These are phyloP conservation scores for Diabrotica balteata DNA, from an alignment of 2,888 invertebrate genomes.

Conservation along the genomic window DNA sequence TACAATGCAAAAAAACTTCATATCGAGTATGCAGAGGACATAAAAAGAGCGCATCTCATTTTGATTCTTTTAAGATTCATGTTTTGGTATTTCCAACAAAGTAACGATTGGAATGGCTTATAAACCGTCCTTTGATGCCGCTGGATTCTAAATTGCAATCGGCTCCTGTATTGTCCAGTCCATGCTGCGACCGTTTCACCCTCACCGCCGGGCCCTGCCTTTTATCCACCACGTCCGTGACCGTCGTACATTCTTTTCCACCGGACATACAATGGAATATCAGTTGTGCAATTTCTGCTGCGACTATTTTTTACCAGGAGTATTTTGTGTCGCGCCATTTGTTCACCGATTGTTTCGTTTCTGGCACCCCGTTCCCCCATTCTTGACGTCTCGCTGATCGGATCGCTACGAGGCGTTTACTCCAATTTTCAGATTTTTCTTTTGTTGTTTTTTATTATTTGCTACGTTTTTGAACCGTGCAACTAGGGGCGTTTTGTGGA, in stretches of 20 bases:
- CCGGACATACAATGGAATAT: constrained; percentile 2
- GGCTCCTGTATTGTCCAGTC: no score
- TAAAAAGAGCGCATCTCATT: no score
- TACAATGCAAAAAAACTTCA: no score
- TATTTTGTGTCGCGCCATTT: constrained; percentile 4
- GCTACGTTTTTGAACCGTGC: background rate
- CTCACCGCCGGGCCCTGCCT: no score
- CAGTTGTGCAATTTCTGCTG: constrained; percentile 10
- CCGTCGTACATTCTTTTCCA: background rate
- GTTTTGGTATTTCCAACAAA: no score
- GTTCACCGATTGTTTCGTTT: constrained; percentile 7
- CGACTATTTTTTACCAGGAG: constrained; percentile 6
- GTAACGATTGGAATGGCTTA: no score
- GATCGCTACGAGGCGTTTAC: background rate
- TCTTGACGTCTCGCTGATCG: constrained; percentile 8
- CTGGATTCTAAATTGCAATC: no score
- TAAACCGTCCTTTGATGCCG: no score
- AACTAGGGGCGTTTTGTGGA: background rate
- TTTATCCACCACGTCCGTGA: constrained; percentile 1
- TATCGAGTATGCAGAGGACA: no score
- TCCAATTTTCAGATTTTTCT: background rate
- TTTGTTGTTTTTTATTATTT: constrained; percentile 1
- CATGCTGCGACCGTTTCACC: no score
- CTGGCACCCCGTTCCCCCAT: background rate
- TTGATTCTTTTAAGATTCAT: no score